Base-by-base conservation (phyloP, 1,140 invertebrate genomes). In the Charaxes varanes region DNA sequence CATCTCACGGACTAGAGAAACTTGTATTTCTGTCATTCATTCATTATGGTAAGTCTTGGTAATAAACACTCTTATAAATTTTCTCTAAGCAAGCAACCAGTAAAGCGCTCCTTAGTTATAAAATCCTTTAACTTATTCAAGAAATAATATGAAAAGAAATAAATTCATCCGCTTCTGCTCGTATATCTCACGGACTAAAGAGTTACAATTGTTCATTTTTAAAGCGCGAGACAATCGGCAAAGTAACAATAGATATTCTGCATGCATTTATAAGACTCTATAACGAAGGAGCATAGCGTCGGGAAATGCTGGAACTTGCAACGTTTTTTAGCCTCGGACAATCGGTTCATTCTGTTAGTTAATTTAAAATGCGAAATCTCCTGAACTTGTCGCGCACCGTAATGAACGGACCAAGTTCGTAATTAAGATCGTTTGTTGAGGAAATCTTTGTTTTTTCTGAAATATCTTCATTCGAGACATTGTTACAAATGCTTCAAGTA, bases 291-390 rank as follows among this genome's bases (percentile, higher is more conserved):
- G 6, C 28, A n/a, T n/a, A 14, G 15, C 28, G 15, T 18, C 7
- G 11, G 22, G 27, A 16, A 28, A 28, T 28, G 14, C 14, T 14
- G 14, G 15, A 28, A 28, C n/a, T 14, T 14, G 27, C 27, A 14
- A 28, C 27, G 18, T 8, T 31, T 31, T 16, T 14, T 14, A n/a
- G 14, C n/a, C n/a, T 6, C 15, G 26, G 12, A 31, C 28, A 31
- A 31, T 31, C 28, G 28, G 28, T 31, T 31, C 16, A 31, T 31
- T 31, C 28, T 17, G 28, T 31, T 31, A 31, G 28, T 31, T 31
- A 14, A 31, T 31, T 31, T 31, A 31, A 31, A 31, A 31, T 31
- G 28, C 28, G 18, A 31, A 31, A 31, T 12, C 14, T 31, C 28
- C 28, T 31, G 28, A 31, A 31, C 28, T 31, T 31, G 16, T 17